Percentiles rank a stretch among this genome's conserved stretches.
Conservation (phyloP, 2,888 invertebrate species). For the Cephus sareptanus region DNA sequence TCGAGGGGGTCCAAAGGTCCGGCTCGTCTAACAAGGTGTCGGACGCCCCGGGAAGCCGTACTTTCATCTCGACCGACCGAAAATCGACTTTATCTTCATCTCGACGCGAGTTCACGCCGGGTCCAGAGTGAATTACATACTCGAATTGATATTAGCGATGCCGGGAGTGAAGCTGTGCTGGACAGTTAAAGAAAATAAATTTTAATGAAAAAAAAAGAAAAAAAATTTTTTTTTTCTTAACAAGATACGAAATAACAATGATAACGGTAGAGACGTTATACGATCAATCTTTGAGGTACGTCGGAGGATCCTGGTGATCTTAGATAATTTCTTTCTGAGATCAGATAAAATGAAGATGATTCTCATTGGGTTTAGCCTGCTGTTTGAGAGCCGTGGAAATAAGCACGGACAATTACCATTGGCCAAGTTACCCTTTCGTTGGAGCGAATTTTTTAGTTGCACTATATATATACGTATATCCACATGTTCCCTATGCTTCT, state of each 20-base stretch:
- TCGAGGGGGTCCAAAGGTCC: constrained; percentile 51
- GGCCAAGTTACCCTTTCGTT: not conserved
- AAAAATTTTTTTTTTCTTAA: no score
- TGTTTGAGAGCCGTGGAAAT: not conserved
- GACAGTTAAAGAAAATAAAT: no score
- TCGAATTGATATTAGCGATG: constrained; percentile 51
- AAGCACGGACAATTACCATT: not conserved
- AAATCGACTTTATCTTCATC: constrained; percentile 59
- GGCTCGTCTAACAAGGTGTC: constrained; percentile 62
- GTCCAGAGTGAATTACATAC: constrained; percentile 51
- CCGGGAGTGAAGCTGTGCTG: no score
- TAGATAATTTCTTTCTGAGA: no score
- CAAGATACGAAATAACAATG: no score
- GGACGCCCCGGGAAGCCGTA: constrained; percentile 53
- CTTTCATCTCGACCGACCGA: constrained; percentile 58
- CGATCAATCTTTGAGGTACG: no score
- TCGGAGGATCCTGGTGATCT: no score
- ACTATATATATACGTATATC: not conserved
- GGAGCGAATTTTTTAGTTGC: no score
- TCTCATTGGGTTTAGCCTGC: no score
- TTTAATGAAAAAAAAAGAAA: no score
- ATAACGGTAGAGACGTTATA: no score
- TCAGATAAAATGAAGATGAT: no score
- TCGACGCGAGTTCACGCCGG: constrained; percentile 44
- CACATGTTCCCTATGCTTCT: not conserved